A percentile compares a stretch with the other conserved stretches of the same genome.
phyloP scores from a whole-genome alignment of 2,888 invertebrate species.

The Eristalinus aeneus region DNA sequence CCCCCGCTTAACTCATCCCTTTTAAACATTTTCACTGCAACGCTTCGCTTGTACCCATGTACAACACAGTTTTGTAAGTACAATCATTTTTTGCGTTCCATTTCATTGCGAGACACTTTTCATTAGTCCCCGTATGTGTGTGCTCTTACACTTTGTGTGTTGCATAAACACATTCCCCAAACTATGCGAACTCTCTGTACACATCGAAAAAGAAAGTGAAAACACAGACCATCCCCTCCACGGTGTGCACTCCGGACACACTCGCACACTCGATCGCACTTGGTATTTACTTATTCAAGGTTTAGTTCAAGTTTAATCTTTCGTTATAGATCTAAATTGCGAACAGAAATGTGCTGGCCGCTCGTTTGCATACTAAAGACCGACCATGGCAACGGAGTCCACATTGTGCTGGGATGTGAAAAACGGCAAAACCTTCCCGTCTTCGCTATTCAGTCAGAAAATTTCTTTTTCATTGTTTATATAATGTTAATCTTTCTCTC shows the following conservation, averaged over 20 bases:
- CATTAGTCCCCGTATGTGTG: conserved; percentile 21
- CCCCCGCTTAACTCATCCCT: neutral
- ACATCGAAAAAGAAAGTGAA: conserved; percentile 65
- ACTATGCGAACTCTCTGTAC: conserved; percentile 17
- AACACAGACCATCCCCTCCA: conserved; percentile 40
- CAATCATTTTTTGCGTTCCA: conserved; percentile 52
- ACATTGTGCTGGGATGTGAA: conserved; percentile 26
- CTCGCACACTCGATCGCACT: neutral
- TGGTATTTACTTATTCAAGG: conserved; percentile 61
- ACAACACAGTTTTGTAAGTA: conserved; percentile 47
- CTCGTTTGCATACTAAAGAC: conserved; percentile 14
- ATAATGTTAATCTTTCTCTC: conserved; percentile 49
- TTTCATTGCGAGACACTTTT: conserved; percentile 62
- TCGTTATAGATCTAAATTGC: conserved; percentile 63
- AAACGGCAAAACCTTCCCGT: conserved; percentile 18
- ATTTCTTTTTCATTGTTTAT: conserved; percentile 65
- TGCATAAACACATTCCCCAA: conserved; percentile 58
- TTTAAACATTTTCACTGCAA: neutral
- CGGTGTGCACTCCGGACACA: neutral
- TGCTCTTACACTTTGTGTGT: conserved; percentile 4
- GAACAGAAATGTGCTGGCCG: conserved; percentile 1
- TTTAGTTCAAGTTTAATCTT: conserved; percentile 69
- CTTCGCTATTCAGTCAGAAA: conserved; percentile 36
- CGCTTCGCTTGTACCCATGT: conserved; percentile 1
- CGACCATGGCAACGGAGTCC: neutral